A percentile compares a stretch with the other conserved stretches of the same genome.
These are phyloP conservation scores for Triplophysa yarkandensis DNA, from an alignment of 2,797 vertebrate genomes.

Conservation along the genomic window DNA sequence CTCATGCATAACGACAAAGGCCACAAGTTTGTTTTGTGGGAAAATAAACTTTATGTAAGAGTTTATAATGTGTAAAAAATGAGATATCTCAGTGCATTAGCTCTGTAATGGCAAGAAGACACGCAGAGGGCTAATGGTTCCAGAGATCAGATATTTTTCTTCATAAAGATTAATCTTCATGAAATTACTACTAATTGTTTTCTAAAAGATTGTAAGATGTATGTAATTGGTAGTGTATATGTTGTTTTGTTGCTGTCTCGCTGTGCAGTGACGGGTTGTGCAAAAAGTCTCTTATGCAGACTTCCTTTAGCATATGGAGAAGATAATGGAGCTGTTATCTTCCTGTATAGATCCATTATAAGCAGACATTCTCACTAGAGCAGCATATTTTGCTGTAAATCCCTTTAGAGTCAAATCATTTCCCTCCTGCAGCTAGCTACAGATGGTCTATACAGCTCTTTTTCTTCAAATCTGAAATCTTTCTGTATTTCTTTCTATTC, in stretches of 20 bases:
- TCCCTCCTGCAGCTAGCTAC: slow-evolving; percentile 7
- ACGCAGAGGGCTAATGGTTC: neutral
- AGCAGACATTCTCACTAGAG: slow-evolving; percentile 37
- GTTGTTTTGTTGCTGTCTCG: neutral
- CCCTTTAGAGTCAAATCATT: neutral
- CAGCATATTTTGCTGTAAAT: slow-evolving; percentile 33
- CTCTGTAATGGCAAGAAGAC: too few species aligned
- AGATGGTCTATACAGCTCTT: slow-evolving; percentile 39
- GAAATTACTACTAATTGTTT: neutral
- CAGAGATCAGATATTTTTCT: neutral
- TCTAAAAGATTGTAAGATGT: neutral
- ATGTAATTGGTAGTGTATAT: neutral
- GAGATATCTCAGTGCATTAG: neutral
- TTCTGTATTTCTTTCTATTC: too few species aligned
- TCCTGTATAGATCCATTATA: slow-evolving; percentile 30
- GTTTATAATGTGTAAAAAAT: slow-evolving; percentile 7
- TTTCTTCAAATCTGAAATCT: too few species aligned
- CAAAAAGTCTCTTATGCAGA: neutral
- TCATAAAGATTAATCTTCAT: neutral
- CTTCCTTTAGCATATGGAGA: slow-evolving; percentile 18
- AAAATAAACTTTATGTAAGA: neutral
- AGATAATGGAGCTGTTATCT: slow-evolving; percentile 27
- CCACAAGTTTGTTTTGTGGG: neutral
- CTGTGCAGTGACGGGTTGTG: slow-evolving; percentile 19
- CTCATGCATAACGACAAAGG: neutral